Base-by-base conservation (phyloP, 2,113 vertebrate genomes). In the Pagrus major region DNA sequence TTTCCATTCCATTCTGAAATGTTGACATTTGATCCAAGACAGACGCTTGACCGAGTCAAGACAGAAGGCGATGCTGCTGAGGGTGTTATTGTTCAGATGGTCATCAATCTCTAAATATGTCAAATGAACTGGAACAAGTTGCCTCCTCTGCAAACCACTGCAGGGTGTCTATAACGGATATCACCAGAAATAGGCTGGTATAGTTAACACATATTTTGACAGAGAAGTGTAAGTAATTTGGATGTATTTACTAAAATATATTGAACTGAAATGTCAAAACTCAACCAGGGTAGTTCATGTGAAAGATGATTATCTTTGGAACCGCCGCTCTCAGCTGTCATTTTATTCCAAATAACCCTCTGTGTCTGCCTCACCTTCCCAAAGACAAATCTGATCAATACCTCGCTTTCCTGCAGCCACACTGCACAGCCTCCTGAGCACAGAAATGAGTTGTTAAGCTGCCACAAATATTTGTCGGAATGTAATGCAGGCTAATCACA, bases 321-420 rank as follows among this genome's bases (percentile, higher is more conserved):
- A 27, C 14, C 20, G 2, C 29, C 2, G 23, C 60, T 80, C 55
- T 39, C 39, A 33, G 64, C 58, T 37, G 55, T 63, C 67, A 66
- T 60, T 76, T 71, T 16, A 60, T 46, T 23, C 39, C 29, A 69
- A 76, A 82, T 68, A 58, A 46, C 6, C 27, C 25, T 67, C 33
- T 31, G 18, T 20, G 41, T 54, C 46, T 54, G 33, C 23, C 49
- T 70, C 54, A 14, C 25, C 69, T 80, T 64, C 44, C 25, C 56
- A 76, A 77, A 72, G 55, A 83, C 52, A 80, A 83, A 85, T 61
- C 67, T 29, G 74, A 86, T 89, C 87, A 67, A 86, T 81, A 75
- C 72, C 66, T 76, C 25, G 33, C 64, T 58, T 59, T 74, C 61
- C 23, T 70, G 70, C 71, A 35, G 66, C 76, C 47, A 54, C 44